Evolutionary conservation across 2,888 invertebrate species (phyloP), one percentile per base, ranked within the genome.

Genomic region (Euplagia quadripunctaria): DNA sequence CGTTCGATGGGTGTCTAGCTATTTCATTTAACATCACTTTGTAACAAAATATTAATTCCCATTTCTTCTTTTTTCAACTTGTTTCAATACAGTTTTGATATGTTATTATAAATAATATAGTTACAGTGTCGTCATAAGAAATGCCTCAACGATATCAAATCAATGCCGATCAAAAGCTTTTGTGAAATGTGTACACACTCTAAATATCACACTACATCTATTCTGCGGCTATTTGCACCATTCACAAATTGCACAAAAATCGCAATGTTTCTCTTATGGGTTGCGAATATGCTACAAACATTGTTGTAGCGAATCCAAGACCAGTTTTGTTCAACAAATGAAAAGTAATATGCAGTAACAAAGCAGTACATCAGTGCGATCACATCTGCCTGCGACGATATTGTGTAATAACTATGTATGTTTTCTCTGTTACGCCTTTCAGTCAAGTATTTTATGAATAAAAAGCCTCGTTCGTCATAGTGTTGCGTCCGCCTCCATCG

Each of bases 391-490:
- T 68, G 55, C 41, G 67, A 49, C 6, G 72, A 8, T 55, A 46
- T 85, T 85, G 83, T 77, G 76, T 80, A 85, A 88, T 42, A 58
- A 1, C 43, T 9, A 43, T 76, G 64, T 78, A 64, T 77, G 75
- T 82, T 86, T 85, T 86, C 84, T 77, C 76, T 83, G 82, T 80
- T 77, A 76, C 69, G 71, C 58, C 63, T 72, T 82, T 83, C 81
- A 75, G 80, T 78, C 77, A 82, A 82, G 79, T 78, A 76, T 78
- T 68, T 51, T 76, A 73, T 63, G 76, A 82, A 82, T 86, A 83
- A 84, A 83, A 85, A 75, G 31, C 73, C 67, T 77, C 79, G 70
- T 86, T 86, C 82, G 85, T 87, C 85, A 87, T 80, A 81, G 80
- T 79, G 79, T 70, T 79, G 81, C 42, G 4, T 76, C 72, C 69